Conservation (phyloP, 2,888 invertebrate genomes). For the Eupeodes luniger region DNA sequence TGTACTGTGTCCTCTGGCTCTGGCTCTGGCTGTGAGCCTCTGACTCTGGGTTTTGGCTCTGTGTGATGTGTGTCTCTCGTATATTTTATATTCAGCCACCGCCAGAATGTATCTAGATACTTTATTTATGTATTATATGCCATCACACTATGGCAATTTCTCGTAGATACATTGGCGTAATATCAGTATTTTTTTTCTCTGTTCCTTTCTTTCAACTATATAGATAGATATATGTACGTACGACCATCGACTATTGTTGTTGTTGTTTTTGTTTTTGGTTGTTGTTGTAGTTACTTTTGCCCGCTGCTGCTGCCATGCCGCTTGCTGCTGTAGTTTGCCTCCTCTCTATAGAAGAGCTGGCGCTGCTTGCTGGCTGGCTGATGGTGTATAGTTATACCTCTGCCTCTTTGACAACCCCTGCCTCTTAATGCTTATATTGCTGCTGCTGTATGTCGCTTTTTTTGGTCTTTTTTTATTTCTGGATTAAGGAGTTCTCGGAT, state of each 20-base stretch:
- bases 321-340: constrained; percentile 59
- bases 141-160: constrained; percentile 76
- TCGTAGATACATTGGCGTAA: constrained; percentile 70
- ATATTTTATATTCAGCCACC: constrained; percentile 76
- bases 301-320: constrained; percentile 44
- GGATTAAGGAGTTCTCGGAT: constrained; percentile 84
- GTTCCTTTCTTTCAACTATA: constrained; percentile 67
- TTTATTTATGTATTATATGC: constrained; percentile 76
- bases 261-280: constrained; percentile 5
- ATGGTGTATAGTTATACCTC: constrained; percentile 48
- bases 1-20: constrained; percentile 14
- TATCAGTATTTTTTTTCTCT: constrained; percentile 55
- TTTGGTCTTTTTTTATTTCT: constrained; percentile 78
- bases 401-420: constrained; percentile 20
- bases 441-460: constrained; percentile 74
- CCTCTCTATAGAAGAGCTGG: constrained; percentile 50
- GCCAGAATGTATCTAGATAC: constrained; percentile 76
- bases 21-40: background rate
- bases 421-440: constrained; percentile 29
- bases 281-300: background rate
- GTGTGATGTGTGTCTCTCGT: constrained; percentile 67
- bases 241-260: constrained; percentile 31
- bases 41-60: background rate
- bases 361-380: constrained; percentile 32
- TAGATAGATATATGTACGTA: constrained; percentile 31